phyloP scores from a whole-genome alignment of 2,888 invertebrate species.

The Kuschelorhynchus macadamiae region DNA sequence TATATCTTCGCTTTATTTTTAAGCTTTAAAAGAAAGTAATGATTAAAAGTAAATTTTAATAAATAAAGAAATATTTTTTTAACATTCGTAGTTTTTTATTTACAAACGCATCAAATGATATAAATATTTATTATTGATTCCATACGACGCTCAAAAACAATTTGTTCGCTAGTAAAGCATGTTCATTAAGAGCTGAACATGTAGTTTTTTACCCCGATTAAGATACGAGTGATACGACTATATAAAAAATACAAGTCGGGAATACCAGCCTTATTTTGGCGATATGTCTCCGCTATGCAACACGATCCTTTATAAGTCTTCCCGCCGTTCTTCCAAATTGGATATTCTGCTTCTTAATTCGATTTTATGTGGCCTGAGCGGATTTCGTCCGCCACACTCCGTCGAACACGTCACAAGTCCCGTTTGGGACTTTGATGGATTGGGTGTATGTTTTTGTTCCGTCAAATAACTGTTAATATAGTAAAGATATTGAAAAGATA shows the following conservation, averaged over 20 bases:
- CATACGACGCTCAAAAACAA: no score
- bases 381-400: constrained; percentile 11
- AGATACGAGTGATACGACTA: no score
- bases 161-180: no score
- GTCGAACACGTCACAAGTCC: constrained; percentile 15
- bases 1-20: no score
- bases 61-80: no score
- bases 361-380: constrained; percentile 24
- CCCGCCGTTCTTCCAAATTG: constrained; percentile 27
- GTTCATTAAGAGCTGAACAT: no score
- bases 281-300: constrained; percentile 13
- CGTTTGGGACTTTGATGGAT: constrained; percentile 18
- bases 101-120: no score
- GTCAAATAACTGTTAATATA: constrained; percentile 5
- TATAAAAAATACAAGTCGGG: background rate
- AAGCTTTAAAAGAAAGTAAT: no score
- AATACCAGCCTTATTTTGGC: constrained; percentile 4
- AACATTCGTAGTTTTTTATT: no score
- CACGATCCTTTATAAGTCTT: constrained; percentile 18
- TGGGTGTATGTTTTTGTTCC: constrained; percentile 8
- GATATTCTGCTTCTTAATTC: constrained; percentile 33
- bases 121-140: no score
- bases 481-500: constrained; percentile 6
- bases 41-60: no score
- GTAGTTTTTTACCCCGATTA: no score